Percentiles rank a stretch among this genome's conserved stretches.
Evolutionary conservation across 23 tunicate genomes (phyloP).

Genomic region (Halocynthia aurantium): DNA sequence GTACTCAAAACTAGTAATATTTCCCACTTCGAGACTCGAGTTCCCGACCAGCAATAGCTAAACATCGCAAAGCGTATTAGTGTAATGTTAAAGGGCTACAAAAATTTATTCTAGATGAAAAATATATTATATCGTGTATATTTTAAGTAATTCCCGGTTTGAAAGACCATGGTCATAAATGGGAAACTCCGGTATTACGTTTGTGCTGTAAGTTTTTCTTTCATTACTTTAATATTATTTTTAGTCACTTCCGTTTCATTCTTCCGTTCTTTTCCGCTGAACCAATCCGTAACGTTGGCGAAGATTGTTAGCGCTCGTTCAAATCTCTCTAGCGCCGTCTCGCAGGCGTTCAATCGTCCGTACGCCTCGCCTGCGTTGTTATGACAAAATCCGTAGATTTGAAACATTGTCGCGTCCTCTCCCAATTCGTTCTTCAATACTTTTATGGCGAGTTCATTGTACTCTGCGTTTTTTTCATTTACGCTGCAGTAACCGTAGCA

Average conservation of each 20-base stretch:
- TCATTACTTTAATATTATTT: background rate
- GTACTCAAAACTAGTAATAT: too few relatives aligned
- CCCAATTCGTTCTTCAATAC: background rate
- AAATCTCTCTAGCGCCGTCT: background rate
- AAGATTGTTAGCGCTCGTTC: background rate
- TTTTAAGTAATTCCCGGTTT: too few relatives aligned
- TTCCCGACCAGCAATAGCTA: too few relatives aligned
- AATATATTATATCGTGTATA: too few relatives aligned
- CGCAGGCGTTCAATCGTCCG: background rate
- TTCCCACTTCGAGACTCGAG: too few relatives aligned
- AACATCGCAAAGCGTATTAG: too few relatives aligned
- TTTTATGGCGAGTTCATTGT: background rate
- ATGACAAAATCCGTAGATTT: background rate
- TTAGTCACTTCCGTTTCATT: background rate
- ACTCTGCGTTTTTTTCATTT: background rate
- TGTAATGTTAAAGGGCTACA: too few relatives aligned
- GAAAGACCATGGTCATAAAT: too few relatives aligned
- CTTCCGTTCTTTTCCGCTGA: background rate
- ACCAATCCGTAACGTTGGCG: background rate
- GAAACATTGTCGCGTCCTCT: background rate
- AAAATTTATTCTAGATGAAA: too few relatives aligned
- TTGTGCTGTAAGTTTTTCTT: too few relatives aligned
- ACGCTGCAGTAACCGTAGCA: background rate
- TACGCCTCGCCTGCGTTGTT: slow-evolving; percentile 1
- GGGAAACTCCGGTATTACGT: too few relatives aligned